phyloP scores from a whole-genome alignment of 2,888 invertebrate genomes.

The Andricus curvator region DNA sequence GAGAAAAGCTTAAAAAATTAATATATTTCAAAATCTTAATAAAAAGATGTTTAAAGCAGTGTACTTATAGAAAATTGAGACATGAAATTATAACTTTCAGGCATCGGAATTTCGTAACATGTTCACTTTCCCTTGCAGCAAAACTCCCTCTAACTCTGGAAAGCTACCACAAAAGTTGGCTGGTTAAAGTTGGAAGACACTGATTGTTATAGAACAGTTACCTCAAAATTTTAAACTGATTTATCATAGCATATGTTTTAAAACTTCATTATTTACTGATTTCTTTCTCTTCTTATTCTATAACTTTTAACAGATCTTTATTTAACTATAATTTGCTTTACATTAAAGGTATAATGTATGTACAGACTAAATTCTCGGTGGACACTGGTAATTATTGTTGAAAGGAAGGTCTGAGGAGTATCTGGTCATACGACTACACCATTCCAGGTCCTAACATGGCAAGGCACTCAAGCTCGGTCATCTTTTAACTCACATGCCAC shows the following conservation, averaged over 20 bases:
- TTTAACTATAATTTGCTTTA: background rate
- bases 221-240: background rate
- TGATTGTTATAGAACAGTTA: slow-evolving; percentile 7
- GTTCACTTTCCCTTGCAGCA: slow-evolving; percentile 57
- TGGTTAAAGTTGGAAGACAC: slow-evolving; percentile 48
- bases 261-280: background rate
- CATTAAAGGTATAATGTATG: background rate
- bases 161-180: slow-evolving; percentile 55
- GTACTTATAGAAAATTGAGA: too few species aligned
- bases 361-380: background rate
- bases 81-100: slow-evolving; percentile 16
- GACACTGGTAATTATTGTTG: slow-evolving; percentile 65
- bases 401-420: slow-evolving; percentile 67
- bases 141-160: slow-evolving; percentile 58
- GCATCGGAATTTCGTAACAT: slow-evolving; percentile 56
- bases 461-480: slow-evolving; percentile 75
- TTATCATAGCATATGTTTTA: too few species aligned
- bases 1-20: background rate
- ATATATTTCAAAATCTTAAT: too few species aligned
- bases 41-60: too few species aligned
- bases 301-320: background rate
- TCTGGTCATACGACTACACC: slow-evolving; percentile 60
- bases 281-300: background rate
- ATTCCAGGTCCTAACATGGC: slow-evolving; percentile 70
- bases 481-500: slow-evolving; percentile 66